phyloP scores from a whole-genome alignment of 2,797 vertebrate genomes.

The Hippoglossus hippoglossus region DNA sequence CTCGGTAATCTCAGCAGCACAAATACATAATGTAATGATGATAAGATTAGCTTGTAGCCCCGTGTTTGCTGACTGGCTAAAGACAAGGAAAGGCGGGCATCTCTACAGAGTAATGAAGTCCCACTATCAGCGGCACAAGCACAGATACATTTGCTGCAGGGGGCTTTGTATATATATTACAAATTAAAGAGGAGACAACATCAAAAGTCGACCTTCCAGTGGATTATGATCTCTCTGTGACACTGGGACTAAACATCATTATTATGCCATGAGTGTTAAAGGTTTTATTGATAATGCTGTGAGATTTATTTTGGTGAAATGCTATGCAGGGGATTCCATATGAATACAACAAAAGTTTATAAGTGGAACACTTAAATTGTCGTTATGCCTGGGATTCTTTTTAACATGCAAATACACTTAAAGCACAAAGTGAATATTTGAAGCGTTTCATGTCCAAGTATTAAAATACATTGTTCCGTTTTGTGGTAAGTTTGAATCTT shows the following conservation, averaged over 20 bases:
- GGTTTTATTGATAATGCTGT: constrained; percentile 23
- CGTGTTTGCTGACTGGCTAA: constrained; percentile 76
- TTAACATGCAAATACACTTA: constrained; percentile 21
- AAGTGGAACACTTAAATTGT: too few species aligned
- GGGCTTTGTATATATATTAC: constrained; percentile 78
- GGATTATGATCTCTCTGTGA: constrained; percentile 42
- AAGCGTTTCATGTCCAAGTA: constrained; percentile 42
- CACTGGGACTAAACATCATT: constrained; percentile 40
- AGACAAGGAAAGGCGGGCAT: constrained; percentile 55
- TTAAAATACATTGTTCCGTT: neutral
- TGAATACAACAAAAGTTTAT: constrained; percentile 7
- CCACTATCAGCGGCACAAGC: constrained; percentile 62
- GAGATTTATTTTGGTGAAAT: constrained; percentile 23
- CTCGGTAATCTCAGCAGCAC: constrained; percentile 68
- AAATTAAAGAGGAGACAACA: constrained; percentile 71
- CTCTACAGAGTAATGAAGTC: constrained; percentile 69
- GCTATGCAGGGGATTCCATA: neutral
- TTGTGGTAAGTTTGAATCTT: constrained; percentile 34
- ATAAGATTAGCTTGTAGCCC: constrained; percentile 69
- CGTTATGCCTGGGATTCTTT: neutral
- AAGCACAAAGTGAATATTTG: constrained; percentile 22
- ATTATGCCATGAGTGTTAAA: constrained; percentile 36
- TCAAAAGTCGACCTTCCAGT: constrained; percentile 55
- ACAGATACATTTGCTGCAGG: constrained; percentile 62
- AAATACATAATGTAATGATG: constrained; percentile 79